Conservation (phyloP, 2,113 vertebrate genomes). For the Chaetorhynchus papuensis region DNA sequence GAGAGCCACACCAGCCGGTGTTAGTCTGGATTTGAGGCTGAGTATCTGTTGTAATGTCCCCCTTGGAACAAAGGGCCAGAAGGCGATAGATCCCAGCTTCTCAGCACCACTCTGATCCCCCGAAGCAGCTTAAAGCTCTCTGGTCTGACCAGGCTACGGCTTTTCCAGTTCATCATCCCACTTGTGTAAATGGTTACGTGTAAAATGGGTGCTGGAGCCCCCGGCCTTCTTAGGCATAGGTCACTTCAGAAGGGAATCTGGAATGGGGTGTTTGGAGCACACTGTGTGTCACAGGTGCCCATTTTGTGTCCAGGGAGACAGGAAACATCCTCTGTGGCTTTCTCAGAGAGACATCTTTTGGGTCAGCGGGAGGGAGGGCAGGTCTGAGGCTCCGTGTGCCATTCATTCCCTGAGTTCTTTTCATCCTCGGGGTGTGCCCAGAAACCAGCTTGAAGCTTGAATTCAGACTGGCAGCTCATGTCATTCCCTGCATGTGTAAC, state of each 20-base stretch:
- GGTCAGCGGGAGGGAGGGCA: background rate
- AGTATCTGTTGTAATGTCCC: background rate
- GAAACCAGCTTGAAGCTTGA: background rate
- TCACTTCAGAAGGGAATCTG: background rate
- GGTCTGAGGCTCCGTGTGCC: background rate
- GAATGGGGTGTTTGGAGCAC: background rate
- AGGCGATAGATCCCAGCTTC: background rate
- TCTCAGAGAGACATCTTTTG: accelerated
- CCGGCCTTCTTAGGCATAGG: background rate
- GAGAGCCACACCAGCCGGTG: background rate
- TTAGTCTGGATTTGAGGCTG: background rate
- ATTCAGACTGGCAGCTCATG: background rate
- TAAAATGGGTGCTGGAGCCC: background rate
- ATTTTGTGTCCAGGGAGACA: background rate
- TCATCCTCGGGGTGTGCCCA: background rate
- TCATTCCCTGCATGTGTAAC: constrained; percentile 32
- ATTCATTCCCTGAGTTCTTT: background rate
- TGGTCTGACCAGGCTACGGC: accelerated
- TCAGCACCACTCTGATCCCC: background rate
- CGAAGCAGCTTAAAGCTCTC: background rate
- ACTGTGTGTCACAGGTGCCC: accelerated
- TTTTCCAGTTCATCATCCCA: background rate
- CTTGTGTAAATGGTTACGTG: background rate
- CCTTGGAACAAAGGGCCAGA: background rate
- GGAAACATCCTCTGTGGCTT: background rate